Evolutionary conservation across 2,113 vertebrate genomes (phyloP), one percentile per base, ranked within the genome.

Genomic region (Entomyzon cyanotis): DNA sequence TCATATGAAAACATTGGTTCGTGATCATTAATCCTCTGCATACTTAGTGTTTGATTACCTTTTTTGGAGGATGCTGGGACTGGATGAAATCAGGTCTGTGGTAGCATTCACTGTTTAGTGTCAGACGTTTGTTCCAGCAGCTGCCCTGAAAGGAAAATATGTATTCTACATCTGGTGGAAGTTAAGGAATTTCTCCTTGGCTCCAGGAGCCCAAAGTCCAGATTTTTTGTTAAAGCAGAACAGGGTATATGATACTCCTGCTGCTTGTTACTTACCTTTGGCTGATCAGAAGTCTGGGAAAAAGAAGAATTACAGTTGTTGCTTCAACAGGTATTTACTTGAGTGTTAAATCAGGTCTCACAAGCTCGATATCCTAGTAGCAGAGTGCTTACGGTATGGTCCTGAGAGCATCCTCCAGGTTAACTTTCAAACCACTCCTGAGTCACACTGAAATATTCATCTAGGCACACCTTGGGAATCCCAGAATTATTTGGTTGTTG

Each of bases 141-240:
- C 71, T 67, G 52, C 35, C 68, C 59, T 93, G 92, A 70, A 93
- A 84, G 64, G 39, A 90, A 87, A 92, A 78, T 50, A 84, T 23
- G 47, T 90, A 53, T 86, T 89, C 42, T 89, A 56, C 76, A 87
- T 89, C 89, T 93, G 89, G 81, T 93, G 84, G 70, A 96, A 91
- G 87, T 96, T 94, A 91, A 95, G 69, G 56, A 91, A 64, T 95
- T 87, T 94, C 56, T 91, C 27, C 56, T 42, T 75, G 73, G 52
- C 69, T 91, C 56, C 49, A 63, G 52, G 42, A 94, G 59, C 59
- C 42, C 42, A 28, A 80, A 86, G 88, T 92, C 64, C 83, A 84
- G 55, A 50, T 67, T 83, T 93, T 86, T 77, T 93, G 31, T 70
- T 90, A 77, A 56, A 80, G 68, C 64, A 81, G n/a, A 59, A 63